Percentiles rank a stretch among this genome's conserved stretches.
These are phyloP conservation scores for Rhynchotus rufescens DNA, from an alignment of 2,797 vertebrate genomes.

Conservation along the genomic window DNA sequence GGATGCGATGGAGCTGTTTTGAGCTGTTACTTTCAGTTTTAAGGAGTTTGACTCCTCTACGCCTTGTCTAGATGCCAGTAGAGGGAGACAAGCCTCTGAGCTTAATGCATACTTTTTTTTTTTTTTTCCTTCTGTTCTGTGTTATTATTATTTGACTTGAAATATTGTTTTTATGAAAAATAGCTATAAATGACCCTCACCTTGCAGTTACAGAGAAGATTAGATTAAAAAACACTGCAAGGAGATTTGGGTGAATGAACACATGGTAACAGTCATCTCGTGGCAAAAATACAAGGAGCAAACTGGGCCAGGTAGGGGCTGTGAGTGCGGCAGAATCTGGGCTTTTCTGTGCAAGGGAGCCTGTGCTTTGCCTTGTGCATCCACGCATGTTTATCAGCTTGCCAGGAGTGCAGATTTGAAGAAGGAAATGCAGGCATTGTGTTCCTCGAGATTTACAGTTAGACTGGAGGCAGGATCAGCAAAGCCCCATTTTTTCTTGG, in stretches of 20 bases:
- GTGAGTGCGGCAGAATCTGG: rapidly evolving
- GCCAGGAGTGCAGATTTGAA: neutral
- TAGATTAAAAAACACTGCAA: slow-evolving; percentile 71
- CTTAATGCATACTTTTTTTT: slow-evolving; percentile 17
- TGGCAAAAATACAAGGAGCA: neutral
- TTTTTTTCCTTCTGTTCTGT: neutral
- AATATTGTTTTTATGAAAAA: slow-evolving; percentile 62
- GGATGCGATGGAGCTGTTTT: neutral
- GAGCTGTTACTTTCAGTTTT: neutral
- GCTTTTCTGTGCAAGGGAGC: neutral
- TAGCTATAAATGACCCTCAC: slow-evolving; percentile 56
- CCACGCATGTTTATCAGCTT: rapidly evolving
- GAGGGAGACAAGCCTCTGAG: slow-evolving; percentile 78
- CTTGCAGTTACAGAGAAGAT: slow-evolving; percentile 53
- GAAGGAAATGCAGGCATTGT: neutral
- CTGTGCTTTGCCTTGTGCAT: neutral
- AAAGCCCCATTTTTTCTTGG: neutral
- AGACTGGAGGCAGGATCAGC: neutral
- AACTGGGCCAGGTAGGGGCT: neutral
- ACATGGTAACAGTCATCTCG: neutral
- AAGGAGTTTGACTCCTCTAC: neutral
- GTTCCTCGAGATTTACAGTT: neutral
- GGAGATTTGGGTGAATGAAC: slow-evolving; percentile 37
- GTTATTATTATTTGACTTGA: slow-evolving; percentile 46
- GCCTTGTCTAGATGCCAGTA: slow-evolving; percentile 46